Percentiles rank a stretch among this genome's conserved stretches.
phyloP scores from a whole-genome alignment of 2,797 vertebrate genomes.

The Hydrolagus colliei region DNA sequence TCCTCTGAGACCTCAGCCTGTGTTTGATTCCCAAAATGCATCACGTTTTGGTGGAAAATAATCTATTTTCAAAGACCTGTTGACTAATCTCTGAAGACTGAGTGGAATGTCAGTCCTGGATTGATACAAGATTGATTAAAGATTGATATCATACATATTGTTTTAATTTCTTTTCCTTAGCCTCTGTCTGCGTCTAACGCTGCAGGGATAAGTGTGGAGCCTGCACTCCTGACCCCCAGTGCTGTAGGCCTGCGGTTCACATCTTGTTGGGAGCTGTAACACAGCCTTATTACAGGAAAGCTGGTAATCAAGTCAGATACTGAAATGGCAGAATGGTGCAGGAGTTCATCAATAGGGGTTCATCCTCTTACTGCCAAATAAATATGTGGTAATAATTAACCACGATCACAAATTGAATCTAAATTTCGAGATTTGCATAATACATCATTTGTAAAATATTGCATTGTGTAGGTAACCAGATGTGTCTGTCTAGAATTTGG shows the following conservation, averaged over 20 bases:
- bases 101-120: conserved; percentile 38
- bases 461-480: no score
- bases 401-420: not conserved
- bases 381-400: not conserved
- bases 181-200: conserved; percentile 31
- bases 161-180: conserved; percentile 42
- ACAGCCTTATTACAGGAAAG: conserved; percentile 9
- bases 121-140: conserved; percentile 43
- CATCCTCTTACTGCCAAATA: not conserved
- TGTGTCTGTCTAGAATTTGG: no score
- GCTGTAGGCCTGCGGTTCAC: conserved; percentile 15
- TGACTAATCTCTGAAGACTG: conserved; percentile 44
- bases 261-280: conserved; percentile 24
- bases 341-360: not conserved
- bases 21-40: conserved; percentile 38
- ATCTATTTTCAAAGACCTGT: conserved; percentile 49
- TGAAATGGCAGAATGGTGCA: conserved; percentile 12
- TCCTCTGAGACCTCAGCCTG: conserved; percentile 38
- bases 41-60: conserved; percentile 47
- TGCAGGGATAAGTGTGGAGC: conserved; percentile 29
- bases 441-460: no score
- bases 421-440: no score
- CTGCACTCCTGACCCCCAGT: conserved; percentile 26
- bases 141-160: conserved; percentile 50
- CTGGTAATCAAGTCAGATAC: not conserved